phyloP scores from a whole-genome alignment of 2,797 vertebrate genomes.

The Thaleichthys pacificus region DNA sequence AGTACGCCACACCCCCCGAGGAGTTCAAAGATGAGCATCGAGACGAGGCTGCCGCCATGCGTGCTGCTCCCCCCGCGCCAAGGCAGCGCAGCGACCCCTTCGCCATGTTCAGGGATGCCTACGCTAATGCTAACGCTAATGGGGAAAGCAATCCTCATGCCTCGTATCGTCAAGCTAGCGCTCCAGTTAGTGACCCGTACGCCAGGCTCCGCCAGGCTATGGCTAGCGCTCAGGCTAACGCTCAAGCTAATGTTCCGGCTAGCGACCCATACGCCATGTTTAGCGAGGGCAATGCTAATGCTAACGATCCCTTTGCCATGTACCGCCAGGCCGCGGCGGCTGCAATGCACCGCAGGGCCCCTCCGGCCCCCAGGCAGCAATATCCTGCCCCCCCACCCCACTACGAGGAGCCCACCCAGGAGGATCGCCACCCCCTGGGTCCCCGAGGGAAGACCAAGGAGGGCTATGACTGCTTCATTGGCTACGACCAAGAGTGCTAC shows the following conservation, averaged over 20 bases:
- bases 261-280: constrained; percentile 52
- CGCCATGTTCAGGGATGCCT: constrained; percentile 22
- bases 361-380: constrained; percentile 50
- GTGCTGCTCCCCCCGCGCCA: constrained; percentile 43
- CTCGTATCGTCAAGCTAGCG: constrained; percentile 49
- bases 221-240: constrained; percentile 28
- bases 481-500: constrained; percentile 77
- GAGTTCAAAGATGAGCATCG: constrained; percentile 51
- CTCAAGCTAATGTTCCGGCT: constrained; percentile 27
- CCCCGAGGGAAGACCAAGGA: constrained; percentile 81
- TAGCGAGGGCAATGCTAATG: constrained; percentile 41
- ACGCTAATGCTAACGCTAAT: neutral
- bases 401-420: constrained; percentile 54
- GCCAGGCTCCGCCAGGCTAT: constrained; percentile 56
- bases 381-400: constrained; percentile 46
- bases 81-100: constrained; percentile 48
- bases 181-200: constrained; percentile 43
- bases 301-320: constrained; percentile 54
- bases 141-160: constrained; percentile 46
- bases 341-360: constrained; percentile 33
- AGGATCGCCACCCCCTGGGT: constrained; percentile 69
- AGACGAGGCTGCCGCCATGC: constrained; percentile 62
- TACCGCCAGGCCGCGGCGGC: constrained; percentile 51
- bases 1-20: constrained; percentile 51
- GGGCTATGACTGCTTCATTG: constrained; percentile 79